Conservation (phyloP, 2,888 invertebrate species). For the Ophion ellenae region DNA sequence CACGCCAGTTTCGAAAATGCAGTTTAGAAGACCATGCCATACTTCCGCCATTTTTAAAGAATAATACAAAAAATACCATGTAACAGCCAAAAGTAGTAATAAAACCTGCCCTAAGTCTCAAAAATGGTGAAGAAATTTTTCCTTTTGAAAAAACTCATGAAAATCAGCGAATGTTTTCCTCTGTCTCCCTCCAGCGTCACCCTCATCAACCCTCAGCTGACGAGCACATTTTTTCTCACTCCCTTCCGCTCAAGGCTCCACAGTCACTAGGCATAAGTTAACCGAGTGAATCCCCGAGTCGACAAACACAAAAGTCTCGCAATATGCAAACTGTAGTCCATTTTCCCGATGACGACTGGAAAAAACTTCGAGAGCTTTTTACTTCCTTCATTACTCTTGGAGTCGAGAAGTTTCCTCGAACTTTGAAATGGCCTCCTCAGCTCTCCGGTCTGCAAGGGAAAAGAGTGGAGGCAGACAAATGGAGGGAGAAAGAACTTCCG, state of each 20-base stretch:
- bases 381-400: not conserved
- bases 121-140: no score
- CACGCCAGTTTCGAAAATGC: no score
- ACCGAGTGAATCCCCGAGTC: constrained; percentile 5
- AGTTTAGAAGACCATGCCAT: no score
- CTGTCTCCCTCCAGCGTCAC: not conserved
- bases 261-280: not conserved
- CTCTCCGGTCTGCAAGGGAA: not conserved
- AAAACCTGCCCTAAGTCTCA: no score
- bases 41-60: no score
- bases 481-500: not conserved
- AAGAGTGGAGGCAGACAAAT: not conserved
- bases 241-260: not conserved
- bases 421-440: not conserved
- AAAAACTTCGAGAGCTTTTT: constrained; percentile 1
- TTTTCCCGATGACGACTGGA: constrained; percentile 8
- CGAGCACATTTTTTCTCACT: not conserved
- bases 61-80: no score
- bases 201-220: constrained; percentile 2
- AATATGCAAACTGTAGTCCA: not conserved
- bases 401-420: not conserved
- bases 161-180: not conserved
- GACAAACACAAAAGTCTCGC: not conserved
- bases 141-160: no score
- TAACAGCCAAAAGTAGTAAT: no score